Evolutionary conservation across 2,888 invertebrate genomes (phyloP), one percentile per base, ranked within the genome.

Genomic region (Dasysyrphus tricinctus): DNA sequence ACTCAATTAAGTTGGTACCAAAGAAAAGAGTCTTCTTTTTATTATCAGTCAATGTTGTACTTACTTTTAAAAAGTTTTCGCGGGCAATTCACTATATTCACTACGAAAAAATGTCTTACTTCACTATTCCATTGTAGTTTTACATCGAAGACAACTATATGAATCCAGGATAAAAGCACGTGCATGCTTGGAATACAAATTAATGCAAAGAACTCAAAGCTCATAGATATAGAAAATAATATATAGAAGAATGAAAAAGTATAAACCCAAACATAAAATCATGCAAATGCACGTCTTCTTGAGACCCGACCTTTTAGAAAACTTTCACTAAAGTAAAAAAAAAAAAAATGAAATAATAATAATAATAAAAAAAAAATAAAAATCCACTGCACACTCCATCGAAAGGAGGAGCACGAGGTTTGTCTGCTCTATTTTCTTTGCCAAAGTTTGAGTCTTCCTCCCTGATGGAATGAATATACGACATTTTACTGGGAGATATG

Each of bases 181-280:
- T 79, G 37, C 78, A 82, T 79, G 82, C 75, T 72, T 74, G 37
- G 86, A 86, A 86, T 86, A 79, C 79, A 78, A 86, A 86, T 86
- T 70, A 78, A 65, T 51, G 65, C 44, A 56, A 78, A 75, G 78
- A 39, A 32, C 34, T 59, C 81, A 84, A 84, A 84, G 77, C 85
- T 81, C 69, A 81, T 70, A 70, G 81, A 86, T 79, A 69, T 79
- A 69, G 63, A 72, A 79, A 61, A 85, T 49, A 56, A 61, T 39
- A 61, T 39, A 77, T 67, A 47, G 72, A 77, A 72, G 51, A 57
- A 74, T 44, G 56, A 24, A 24, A n/a, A 63, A 56, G 49, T 37
- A 54, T 16, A 73, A 47, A 56, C 56, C 54, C 24, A 69, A 72
- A 69, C 44, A 61, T 51, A 57, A 70, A 76, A 70, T 74, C 34